Evolutionary conservation across 2,888 invertebrate species (phyloP).

Genomic region (Ramazzottius varieornatus): DNA sequence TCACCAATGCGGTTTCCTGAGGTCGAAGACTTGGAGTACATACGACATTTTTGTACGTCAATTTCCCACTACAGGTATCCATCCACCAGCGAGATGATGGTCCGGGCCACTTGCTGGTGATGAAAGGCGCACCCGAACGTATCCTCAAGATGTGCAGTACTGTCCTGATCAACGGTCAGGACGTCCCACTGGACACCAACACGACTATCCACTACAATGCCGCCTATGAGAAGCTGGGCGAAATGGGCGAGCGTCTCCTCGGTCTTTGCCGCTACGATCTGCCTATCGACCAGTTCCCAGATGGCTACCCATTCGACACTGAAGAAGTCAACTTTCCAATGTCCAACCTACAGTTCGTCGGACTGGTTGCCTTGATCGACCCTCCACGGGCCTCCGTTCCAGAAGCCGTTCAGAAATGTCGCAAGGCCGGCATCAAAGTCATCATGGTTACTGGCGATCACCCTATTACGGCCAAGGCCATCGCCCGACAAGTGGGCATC

Average conservation of each 20-base stretch:
- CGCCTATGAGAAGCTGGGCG: background rate
- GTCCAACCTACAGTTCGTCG: constrained; percentile 32
- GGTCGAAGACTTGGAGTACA: background rate
- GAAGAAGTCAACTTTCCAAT: constrained; percentile 22
- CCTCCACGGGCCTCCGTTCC: constrained; percentile 24
- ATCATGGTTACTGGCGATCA: constrained; percentile 47
- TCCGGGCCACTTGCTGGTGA: constrained; percentile 17
- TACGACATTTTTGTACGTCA: background rate
- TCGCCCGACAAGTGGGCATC: constrained; percentile 76
- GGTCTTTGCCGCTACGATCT: constrained; percentile 12
- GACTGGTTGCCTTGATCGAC: constrained; percentile 25
- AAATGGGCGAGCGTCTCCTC: background rate
- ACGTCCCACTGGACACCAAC: background rate
- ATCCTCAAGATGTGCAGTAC: background rate
- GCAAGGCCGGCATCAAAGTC: constrained; percentile 21
- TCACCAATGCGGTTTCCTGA: background rate
- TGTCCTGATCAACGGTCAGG: background rate
- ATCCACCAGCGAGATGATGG: constrained; percentile 4
- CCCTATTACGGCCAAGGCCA: constrained; percentile 80
- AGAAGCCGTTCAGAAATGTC: constrained; percentile 23
- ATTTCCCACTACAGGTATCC: background rate
- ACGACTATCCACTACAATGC: background rate
- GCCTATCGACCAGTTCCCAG: background rate
- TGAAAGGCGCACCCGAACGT: background rate
- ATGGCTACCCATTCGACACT: constrained; percentile 13